These are phyloP conservation scores for Chymomyza amoena DNA, from an alignment of 2,888 invertebrate species.

Conservation along the genomic window DNA sequence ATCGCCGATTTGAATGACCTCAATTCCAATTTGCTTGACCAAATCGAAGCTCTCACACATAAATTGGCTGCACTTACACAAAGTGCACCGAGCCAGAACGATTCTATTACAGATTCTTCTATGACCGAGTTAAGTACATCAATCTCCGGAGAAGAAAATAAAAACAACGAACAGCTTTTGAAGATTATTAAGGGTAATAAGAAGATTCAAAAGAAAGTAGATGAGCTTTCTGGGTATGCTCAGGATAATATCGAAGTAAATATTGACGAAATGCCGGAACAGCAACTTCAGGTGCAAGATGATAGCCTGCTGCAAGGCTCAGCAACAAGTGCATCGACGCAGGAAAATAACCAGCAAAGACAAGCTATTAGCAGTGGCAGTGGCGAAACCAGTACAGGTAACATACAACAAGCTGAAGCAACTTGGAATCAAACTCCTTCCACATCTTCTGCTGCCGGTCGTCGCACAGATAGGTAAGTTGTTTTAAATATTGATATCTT, in stretches of 20 bases:
- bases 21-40: slow-evolving; percentile 89
- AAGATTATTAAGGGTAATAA: slow-evolving; percentile 93
- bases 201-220: slow-evolving; percentile 89
- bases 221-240: slow-evolving; percentile 83
- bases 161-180: slow-evolving; percentile 86
- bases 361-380: slow-evolving; percentile 90
- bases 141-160: slow-evolving; percentile 84
- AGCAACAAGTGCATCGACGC: slow-evolving; percentile 55
- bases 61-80: slow-evolving; percentile 81
- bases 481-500: background rate
- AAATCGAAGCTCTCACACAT: slow-evolving; percentile 89
- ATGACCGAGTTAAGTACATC: slow-evolving; percentile 79
- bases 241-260: slow-evolving; percentile 83
- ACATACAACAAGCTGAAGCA: slow-evolving; percentile 52
- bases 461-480: slow-evolving; percentile 70
- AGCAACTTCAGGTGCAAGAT: slow-evolving; percentile 80
- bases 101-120: slow-evolving; percentile 49
- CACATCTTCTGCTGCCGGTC: slow-evolving; percentile 62
- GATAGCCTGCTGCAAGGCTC: slow-evolving; percentile 47
- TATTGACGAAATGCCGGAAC: slow-evolving; percentile 83
- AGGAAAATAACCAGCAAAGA: slow-evolving; percentile 81
- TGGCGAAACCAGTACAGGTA: slow-evolving; percentile 81
- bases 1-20: slow-evolving; percentile 88
- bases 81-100: slow-evolving; percentile 63
- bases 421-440: slow-evolving; percentile 75